These are phyloP conservation scores for Euphydryas editha DNA, from an alignment of 2,888 invertebrate species.

Conservation along the genomic window DNA sequence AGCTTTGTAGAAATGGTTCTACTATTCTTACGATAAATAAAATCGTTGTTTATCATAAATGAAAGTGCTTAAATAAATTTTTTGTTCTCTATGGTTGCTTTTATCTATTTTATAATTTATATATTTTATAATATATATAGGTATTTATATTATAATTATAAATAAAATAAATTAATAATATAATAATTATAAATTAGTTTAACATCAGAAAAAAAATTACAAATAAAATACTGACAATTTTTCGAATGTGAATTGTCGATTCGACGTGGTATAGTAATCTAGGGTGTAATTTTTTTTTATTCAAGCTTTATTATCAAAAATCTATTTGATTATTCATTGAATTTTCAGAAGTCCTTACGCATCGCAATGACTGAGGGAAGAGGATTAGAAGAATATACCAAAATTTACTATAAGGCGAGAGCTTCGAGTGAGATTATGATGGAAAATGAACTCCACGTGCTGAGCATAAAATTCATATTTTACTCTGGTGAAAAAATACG, in stretches of 20 bases:
- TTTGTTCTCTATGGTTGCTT: too few relatives aligned
- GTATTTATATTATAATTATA: too few relatives aligned
- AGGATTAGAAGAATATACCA: constrained; percentile 25
- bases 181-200: too few relatives aligned
- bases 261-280: too few relatives aligned
- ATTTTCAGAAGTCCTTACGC: constrained; percentile 1
- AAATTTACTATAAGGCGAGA: constrained; percentile 33
- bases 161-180: too few relatives aligned
- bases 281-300: not conserved
- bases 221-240: too few relatives aligned
- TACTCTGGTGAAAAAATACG: constrained; percentile 18
- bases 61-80: not conserved
- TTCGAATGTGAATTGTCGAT: too few relatives aligned
- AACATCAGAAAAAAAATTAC: too few relatives aligned
- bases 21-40: constrained; percentile 8
- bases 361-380: constrained; percentile 14
- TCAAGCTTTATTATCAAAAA: not conserved
- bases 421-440: constrained; percentile 25
- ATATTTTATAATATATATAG: too few relatives aligned
- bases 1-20: constrained; percentile 16
- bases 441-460: constrained; percentile 28
- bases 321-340: constrained; percentile 13
- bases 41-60: not conserved
- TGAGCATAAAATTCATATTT: constrained; percentile 31
- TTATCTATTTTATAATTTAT: too few relatives aligned